These are phyloP conservation scores for Ellobium chinense DNA, from an alignment of 2,888 invertebrate genomes.

Conservation along the genomic window DNA sequence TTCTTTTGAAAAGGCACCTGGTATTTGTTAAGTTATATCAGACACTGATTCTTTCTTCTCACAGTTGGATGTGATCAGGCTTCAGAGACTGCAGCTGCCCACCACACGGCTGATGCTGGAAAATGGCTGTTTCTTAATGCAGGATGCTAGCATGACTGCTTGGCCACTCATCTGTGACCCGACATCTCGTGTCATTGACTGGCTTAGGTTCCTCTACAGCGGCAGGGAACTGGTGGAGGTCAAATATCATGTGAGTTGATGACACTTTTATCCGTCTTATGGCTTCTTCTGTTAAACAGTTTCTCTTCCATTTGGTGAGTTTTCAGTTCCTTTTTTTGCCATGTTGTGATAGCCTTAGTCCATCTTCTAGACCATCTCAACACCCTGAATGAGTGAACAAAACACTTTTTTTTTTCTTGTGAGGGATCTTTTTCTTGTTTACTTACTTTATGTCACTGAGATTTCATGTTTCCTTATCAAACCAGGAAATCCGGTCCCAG, in stretches of 20 bases:
- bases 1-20: no score
- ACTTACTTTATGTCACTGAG: not conserved
- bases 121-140: conserved; percentile 77
- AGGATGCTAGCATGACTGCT: conserved; percentile 73
- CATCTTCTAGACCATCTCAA: no score
- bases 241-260: conserved; percentile 73
- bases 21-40: not conserved
- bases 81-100: conserved; percentile 72
- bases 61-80: conserved; percentile 72
- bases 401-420: no score
- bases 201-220: conserved; percentile 69
- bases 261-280: not conserved
- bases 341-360: no score
- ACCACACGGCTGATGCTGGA: conserved; percentile 76
- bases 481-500: conserved; percentile 77
- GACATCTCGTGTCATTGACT: conserved; percentile 73
- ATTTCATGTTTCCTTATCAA: conserved; percentile 8
- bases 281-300: no score
- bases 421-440: no score
- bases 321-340: no score
- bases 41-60: conserved; percentile 1
- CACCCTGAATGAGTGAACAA: no score
- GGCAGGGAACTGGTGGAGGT: conserved; percentile 71
- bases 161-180: conserved; percentile 79
- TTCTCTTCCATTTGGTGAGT: no score